Conservation (phyloP, 2,797 vertebrate species). For the Chelonia mydas region DNA sequence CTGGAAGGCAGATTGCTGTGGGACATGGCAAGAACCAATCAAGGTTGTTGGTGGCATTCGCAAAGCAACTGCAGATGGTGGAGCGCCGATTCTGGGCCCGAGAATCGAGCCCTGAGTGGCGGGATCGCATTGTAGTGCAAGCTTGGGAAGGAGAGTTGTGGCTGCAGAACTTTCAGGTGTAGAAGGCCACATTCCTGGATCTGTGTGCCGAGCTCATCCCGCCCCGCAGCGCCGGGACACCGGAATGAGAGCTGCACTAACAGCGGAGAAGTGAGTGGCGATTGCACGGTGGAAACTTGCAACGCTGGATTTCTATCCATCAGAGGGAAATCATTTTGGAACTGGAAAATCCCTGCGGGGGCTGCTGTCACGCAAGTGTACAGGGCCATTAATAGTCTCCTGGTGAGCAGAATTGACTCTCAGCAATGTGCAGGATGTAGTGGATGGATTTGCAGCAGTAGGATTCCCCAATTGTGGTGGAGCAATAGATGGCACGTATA, state of each 20-base stretch:
- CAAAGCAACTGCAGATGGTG: not conserved
- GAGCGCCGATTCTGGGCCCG: not conserved
- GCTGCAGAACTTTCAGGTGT: not conserved
- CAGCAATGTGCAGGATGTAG: not conserved
- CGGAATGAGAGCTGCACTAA: not conserved
- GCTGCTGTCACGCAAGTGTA: not conserved
- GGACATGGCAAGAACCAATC: not conserved
- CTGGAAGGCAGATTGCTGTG: not conserved
- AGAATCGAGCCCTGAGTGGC: not conserved
- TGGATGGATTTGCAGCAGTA: not conserved
- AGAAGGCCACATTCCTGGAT: not conserved
- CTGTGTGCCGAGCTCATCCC: not conserved
- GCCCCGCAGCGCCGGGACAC: not conserved
- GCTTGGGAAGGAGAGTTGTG: not conserved
- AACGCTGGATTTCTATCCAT: not conserved
- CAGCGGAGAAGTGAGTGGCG: not conserved
- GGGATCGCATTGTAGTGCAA: not conserved
- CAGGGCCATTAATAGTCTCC: not conserved
- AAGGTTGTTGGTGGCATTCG: not conserved
- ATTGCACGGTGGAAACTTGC: not conserved
- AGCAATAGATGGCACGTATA: not conserved
- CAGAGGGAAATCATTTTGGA: not conserved
- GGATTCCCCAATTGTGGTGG: not conserved
- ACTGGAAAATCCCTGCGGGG: not conserved
- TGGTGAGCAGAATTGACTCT: not conserved